Percentiles rank a stretch among this genome's conserved stretches.
phyloP scores from a whole-genome alignment of 2,113 vertebrate species.

The Galemys pyrenaicus region DNA sequence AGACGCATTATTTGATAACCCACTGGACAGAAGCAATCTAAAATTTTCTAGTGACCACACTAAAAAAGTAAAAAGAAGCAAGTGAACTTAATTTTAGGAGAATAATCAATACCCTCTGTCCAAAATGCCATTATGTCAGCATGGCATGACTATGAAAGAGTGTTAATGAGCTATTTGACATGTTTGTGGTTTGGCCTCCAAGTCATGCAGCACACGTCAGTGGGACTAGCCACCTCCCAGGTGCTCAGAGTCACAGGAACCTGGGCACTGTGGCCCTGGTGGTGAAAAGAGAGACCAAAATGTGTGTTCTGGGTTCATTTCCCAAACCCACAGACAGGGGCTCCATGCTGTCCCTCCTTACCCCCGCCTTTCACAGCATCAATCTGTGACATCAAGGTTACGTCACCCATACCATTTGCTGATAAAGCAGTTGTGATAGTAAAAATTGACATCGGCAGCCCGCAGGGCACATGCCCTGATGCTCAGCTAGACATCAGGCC shows the following conservation, averaged over 20 bases:
- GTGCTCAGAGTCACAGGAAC: accelerated
- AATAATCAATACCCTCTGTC: background rate
- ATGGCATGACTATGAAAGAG: background rate
- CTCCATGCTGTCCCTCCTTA: background rate
- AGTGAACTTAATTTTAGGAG: background rate
- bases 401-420: background rate
- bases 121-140: background rate
- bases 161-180: background rate
- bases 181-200: background rate
- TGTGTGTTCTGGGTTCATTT: background rate
- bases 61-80: background rate
- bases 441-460: background rate
- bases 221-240: background rate
- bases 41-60: background rate
- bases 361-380: background rate
- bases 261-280: background rate
- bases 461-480: accelerated
- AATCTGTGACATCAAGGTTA: background rate
- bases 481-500: accelerated
- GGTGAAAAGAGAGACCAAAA: background rate
- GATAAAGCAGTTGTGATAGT: background rate
- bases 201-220: background rate
- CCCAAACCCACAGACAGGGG: background rate
- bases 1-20: background rate
- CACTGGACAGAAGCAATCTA: background rate